phyloP scores from a whole-genome alignment of 2,888 invertebrate species.

The Thecophora atra region DNA sequence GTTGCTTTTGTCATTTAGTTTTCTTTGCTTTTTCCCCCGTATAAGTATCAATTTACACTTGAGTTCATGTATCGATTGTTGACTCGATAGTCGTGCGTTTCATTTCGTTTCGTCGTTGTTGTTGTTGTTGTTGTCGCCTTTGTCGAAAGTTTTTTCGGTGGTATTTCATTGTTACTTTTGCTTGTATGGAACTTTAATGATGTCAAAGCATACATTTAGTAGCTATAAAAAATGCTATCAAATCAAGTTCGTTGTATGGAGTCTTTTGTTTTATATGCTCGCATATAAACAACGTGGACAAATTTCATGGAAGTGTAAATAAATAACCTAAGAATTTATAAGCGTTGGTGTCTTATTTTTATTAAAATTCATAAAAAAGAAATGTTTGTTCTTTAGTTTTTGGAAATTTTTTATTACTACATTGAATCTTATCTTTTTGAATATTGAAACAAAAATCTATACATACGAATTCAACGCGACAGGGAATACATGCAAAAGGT shows the following conservation, averaged over 20 bases:
- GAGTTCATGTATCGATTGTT: constrained; percentile 37
- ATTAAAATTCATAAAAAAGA: no score
- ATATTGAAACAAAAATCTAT: no score
- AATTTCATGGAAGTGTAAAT: constrained; percentile 11
- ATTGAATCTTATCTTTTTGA: no score
- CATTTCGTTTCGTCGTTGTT: background rate
- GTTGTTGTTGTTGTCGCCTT: constrained; percentile 3
- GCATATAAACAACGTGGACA: background rate
- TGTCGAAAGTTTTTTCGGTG: background rate
- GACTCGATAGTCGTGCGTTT: constrained; percentile 39
- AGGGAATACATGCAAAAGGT: no score
- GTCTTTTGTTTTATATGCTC: constrained; percentile 13
- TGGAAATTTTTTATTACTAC: no score
- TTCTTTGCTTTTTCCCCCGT: background rate
- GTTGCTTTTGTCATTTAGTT: background rate
- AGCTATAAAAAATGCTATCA: constrained; percentile 11
- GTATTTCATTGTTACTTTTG: background rate
- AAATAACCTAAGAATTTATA: constrained; percentile 3
- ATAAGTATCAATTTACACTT: constrained; percentile 42
- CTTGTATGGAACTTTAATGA: constrained; percentile 15
- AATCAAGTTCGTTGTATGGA: background rate
- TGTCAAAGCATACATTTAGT: constrained; percentile 17
- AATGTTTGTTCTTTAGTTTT: no score
- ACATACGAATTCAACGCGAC: no score
- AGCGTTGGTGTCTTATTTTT: background rate